phyloP scores from a whole-genome alignment of 92 coral and sea anemone species.

The Phenganax subtilis region DNA sequence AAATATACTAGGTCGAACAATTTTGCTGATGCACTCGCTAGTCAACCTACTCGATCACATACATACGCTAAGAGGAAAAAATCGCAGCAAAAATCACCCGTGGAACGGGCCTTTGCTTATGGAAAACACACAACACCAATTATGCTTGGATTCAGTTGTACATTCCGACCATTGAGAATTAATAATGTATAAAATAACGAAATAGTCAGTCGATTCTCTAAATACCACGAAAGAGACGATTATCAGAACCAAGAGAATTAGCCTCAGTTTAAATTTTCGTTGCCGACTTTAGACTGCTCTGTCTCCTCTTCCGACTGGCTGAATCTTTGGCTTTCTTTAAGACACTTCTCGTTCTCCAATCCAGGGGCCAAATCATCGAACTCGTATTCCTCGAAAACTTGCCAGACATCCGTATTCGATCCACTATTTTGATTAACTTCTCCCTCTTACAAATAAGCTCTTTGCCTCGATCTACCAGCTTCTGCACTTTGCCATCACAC shows the following conservation, averaged over 20 bases:
- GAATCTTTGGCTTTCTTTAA: background rate
- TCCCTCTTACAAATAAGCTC: constrained; percentile 32
- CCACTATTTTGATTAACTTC: constrained; percentile 38
- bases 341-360: background rate
- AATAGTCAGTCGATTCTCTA: no score
- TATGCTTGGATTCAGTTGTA: no score
- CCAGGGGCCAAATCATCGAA: background rate
- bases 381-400: constrained; percentile 22
- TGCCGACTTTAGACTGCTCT: background rate
- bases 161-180: no score
- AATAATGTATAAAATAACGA: no score
- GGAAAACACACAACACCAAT: no score
- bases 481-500: background rate
- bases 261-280: background rate
- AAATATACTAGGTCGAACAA: no score
- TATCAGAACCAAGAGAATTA: background rate
- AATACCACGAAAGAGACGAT: background rate
- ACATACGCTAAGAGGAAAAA: no score
- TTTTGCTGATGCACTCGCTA: no score
- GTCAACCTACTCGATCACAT: no score
- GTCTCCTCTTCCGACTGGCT: background rate
- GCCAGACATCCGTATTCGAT: constrained; percentile 41
- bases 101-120: no score
- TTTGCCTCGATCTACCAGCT: constrained; percentile 6
- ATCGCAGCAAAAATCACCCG: no score